These are phyloP conservation scores for Tychaedon coryphoeus DNA, from an alignment of 2,113 vertebrate species.

Conservation along the genomic window DNA sequence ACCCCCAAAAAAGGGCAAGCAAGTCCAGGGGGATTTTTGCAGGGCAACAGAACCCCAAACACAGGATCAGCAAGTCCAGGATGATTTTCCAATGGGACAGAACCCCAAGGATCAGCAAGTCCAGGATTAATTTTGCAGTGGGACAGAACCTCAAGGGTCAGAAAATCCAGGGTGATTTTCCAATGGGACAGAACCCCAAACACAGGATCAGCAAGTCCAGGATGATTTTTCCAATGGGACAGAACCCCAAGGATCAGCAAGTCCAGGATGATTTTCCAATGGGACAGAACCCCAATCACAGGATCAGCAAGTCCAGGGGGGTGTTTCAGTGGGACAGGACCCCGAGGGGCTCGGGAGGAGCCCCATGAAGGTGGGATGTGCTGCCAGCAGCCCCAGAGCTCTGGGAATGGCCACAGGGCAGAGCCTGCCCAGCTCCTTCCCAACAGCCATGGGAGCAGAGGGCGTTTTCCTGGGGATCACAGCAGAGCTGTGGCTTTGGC, in stretches of 20 bases:
- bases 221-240: background rate
- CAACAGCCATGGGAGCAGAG: background rate
- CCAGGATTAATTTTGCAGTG: no score
- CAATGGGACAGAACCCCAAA: background rate
- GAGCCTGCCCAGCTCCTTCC: background rate
- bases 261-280: background rate
- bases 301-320: background rate
- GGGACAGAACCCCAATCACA: background rate
- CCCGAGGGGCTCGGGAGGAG: accelerated
- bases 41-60: background rate
- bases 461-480: background rate
- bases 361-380: background rate
- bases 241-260: background rate
- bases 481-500: background rate
- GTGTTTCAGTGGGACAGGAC: background rate
- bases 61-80: background rate
- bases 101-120: accelerated
- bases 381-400: background rate
- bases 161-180: background rate
- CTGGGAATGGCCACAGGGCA: background rate
- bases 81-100: background rate
- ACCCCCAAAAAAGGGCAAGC: background rate
- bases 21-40: background rate
- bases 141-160: background rate
- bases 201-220: no score